Base-by-base conservation (phyloP, 2,888 invertebrate species). In the Oligia strigilis region DNA sequence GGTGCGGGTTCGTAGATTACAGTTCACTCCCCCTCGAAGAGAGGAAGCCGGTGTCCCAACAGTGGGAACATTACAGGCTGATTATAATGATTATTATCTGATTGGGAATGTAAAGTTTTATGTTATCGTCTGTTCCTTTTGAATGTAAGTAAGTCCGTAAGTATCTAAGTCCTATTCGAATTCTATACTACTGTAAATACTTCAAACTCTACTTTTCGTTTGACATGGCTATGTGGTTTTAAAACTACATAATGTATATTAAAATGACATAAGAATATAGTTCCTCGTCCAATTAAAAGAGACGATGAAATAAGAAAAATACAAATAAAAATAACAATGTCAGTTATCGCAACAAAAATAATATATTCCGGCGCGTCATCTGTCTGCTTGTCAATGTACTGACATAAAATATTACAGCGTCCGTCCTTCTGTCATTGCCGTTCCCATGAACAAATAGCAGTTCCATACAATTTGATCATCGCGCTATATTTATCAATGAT, bases 401-500 rank as follows among this genome's bases (percentile, higher is more conserved):
- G 81, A 78, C 85, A 81, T 81, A 78, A 85, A 78, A 78, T 85
- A 84, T 78, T 70, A 65, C 62, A 58, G 55, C 71, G 70, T 76
- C 75, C 72, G 62, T 81, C 60, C 58, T 65, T 84, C 77, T 77
- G 72, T 67, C 79, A 83, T 36, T 69, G 75, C 23, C 64, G 65
- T 75, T 86, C 80, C 83, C 72, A 86, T 83, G 82, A 85, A 88
- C 86, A 87, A 89, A 90, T 88, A 87, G 85, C 84, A 86, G 36
- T 23, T 67, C 75, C 49, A 82, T 81, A 83, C 80, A 80, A 89
- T 89, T 87, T 85, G 81, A 86, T 67, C 81, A 81, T 72, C 65
- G 80, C 84, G 88, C 90, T 92, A 93, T 91, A 91, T 93, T 92
- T 93, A 92, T 85, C 81, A 73, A 81, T 89, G 91, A 90, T 89